These are phyloP conservation scores for Malurus alboscapulatus DNA, from an alignment of 2,113 vertebrate genomes.

Conservation along the genomic window DNA sequence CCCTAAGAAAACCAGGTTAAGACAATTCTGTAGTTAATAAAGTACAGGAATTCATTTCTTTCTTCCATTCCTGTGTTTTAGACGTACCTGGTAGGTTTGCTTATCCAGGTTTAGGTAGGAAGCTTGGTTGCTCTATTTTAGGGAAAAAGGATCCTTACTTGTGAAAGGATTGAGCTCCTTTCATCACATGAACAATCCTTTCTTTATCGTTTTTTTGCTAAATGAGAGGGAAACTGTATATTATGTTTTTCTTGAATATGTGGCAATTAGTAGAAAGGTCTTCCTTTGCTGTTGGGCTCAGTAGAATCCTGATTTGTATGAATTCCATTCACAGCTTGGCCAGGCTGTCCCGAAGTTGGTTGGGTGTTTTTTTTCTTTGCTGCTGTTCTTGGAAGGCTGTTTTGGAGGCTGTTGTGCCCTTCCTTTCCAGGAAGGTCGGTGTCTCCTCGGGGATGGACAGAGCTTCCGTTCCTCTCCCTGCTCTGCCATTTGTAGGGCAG, in stretches of 20 bases:
- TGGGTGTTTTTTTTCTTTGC: neutral
- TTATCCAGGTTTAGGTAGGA: neutral
- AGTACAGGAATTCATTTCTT: neutral
- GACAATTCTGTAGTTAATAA: neutral
- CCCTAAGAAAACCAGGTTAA: neutral
- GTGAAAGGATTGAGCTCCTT: neutral
- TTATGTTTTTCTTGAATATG: neutral
- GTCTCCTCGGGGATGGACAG: neutral
- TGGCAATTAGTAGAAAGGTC: neutral
- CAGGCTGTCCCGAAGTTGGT: neutral
- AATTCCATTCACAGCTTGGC: neutral
- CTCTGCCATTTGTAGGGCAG: neutral
- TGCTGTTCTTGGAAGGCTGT: neutral
- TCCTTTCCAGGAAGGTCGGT: neutral
- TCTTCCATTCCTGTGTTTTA: neutral
- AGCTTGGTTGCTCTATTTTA: rapidly evolving
- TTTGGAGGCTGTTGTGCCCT: neutral
- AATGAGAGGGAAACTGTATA: neutral
- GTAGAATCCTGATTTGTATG: neutral
- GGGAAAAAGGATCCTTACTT: neutral
- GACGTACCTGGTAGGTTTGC: neutral
- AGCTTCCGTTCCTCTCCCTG: neutral
- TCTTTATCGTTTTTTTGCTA: neutral
- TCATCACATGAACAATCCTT: neutral
- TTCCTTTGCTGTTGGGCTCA: neutral